Percentiles rank a stretch among this genome's conserved stretches.
phyloP scores from a whole-genome alignment of 2,113 vertebrate genomes.

The Pseudolaguvia tuberculata region DNA sequence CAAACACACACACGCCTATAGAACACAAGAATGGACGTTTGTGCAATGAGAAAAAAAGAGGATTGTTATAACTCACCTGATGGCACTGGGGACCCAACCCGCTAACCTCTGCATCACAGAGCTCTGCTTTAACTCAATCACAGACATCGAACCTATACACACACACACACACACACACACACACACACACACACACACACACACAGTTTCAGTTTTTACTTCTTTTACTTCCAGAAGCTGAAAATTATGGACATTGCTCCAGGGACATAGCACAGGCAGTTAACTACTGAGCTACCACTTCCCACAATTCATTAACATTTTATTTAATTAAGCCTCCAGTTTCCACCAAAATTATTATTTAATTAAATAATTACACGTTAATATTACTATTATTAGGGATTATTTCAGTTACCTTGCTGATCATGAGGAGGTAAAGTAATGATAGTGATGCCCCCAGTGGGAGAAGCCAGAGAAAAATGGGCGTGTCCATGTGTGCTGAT shows the following conservation, averaged over 20 bases:
- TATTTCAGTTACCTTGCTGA: conserved; percentile 64
- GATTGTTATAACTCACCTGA: conserved; percentile 66
- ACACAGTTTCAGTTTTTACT: no score
- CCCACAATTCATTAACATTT: neutral
- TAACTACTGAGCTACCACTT: neutral
- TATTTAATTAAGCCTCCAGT: neutral
- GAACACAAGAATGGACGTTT: neutral
- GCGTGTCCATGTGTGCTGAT: conserved; percentile 81
- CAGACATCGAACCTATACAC: conserved; percentile 62
- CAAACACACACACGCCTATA: conserved; percentile 14
- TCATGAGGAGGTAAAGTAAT: conserved; percentile 78
- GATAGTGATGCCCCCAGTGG: conserved; percentile 79
- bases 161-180: neutral
- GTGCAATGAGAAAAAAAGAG: neutral
- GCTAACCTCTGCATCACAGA: conserved; percentile 84
- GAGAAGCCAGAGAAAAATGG: conserved; percentile 80
- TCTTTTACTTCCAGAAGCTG: no score
- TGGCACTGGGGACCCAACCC: conserved; percentile 89
- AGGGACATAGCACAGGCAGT: no score
- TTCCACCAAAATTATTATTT: no score
- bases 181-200: no score
- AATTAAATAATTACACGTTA: no score
- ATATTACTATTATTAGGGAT: no score
- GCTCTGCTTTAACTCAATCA: conserved; percentile 86
- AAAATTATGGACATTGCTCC: no score